phyloP scores from a whole-genome alignment of 2,888 invertebrate genomes.

The Augiades crinisus region DNA sequence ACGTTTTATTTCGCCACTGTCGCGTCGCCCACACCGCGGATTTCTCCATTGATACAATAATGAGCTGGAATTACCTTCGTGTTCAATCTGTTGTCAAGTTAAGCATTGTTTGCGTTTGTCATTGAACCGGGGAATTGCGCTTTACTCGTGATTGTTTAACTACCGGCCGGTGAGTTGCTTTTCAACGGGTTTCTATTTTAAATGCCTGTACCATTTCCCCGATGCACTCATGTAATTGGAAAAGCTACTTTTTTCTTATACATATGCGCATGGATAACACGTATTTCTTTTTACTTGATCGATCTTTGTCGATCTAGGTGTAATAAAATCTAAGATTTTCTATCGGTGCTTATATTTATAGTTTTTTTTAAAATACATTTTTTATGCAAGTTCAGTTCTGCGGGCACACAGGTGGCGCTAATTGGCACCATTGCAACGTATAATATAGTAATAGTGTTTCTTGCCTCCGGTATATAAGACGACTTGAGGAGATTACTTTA shows the following conservation, averaged over 20 bases:
- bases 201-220: background rate
- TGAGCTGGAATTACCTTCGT: constrained; percentile 55
- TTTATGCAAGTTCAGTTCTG: no score
- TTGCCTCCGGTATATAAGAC: no score
- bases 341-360: no score
- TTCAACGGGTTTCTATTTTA: constrained; percentile 11
- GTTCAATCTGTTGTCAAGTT: constrained; percentile 47
- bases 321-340: no score
- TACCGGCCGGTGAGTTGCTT: constrained; percentile 37
- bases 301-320: no score
- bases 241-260: background rate
- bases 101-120: constrained; percentile 66
- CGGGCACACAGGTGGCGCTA: no score
- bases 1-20: constrained; percentile 61
- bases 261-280: no score
- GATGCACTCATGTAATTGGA: background rate
- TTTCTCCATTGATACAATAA: constrained; percentile 73
- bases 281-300: no score
- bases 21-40: constrained; percentile 60
- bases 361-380: no score
- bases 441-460: no score
- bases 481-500: no score
- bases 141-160: constrained; percentile 46
- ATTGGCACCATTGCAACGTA: no score
- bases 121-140: constrained; percentile 59